Evolutionary conservation across 64 coral and sea anemone genomes (phyloP), one percentile per base, ranked within the genome.

Genomic region (Montipora foliosa): DNA sequence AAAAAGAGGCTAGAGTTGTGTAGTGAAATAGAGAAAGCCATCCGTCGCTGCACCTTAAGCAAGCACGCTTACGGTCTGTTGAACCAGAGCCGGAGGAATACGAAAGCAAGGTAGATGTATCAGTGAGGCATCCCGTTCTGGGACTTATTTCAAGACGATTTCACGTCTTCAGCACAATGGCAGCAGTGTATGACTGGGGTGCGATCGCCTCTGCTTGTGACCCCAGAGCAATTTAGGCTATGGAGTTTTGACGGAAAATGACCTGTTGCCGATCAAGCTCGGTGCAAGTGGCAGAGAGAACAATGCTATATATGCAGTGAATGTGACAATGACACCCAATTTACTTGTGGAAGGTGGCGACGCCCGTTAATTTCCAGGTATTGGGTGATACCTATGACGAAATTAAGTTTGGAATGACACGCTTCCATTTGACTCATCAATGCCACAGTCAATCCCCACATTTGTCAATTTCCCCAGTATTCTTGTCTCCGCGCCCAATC

Each of bases 81-180:
- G 49, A 75, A 79, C 78, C 77, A 67, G 88, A 90, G 61, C 88
- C 76, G 78, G 88, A 75, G 21, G 74, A 90, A 90, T 75, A 60
- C 70, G 59, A 44, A 79, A 72, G 68, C n/a, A n/a, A n/a, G n/a
- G n/a, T n/a, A n/a, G n/a, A n/a, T n/a, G n/a, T n/a, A n/a, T n/a
- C n/a, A n/a, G n/a, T n/a, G n/a, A n/a, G n/a, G n/a, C n/a, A n/a
- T n/a, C n/a, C n/a, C n/a, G n/a, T n/a, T n/a, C n/a, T n/a, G n/a
- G n/a, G n/a, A n/a, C n/a, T n/a, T n/a, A n/a, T n/a, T n/a, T n/a
- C n/a, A n/a, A n/a, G n/a, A n/a, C n/a, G n/a, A n/a, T n/a, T n/a
- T n/a, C n/a, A n/a, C n/a, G n/a, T n/a, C n/a, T n/a, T n/a, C n/a
- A n/a, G n/a, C n/a, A n/a, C n/a, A n/a, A n/a, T n/a, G n/a, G n/a